Conservation (phyloP, 2,113 vertebrate species). For the Passer domesticus region DNA sequence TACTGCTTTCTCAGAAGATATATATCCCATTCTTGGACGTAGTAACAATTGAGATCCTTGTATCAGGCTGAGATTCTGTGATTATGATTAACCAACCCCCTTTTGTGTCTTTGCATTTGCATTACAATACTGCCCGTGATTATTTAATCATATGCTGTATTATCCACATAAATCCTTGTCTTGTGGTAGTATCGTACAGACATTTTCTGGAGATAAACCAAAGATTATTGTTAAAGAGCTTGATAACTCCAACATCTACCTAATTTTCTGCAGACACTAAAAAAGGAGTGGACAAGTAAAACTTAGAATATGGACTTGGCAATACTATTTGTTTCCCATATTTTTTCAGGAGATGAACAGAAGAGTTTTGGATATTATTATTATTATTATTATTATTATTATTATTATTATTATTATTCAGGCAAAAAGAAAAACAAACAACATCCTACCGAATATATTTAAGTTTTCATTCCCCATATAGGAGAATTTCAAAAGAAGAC, state of each 20-base stretch:
- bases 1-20: not conserved
- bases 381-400: too few relatives aligned
- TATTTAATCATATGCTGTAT: constrained; percentile 10
- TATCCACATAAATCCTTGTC: not conserved
- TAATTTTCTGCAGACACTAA: not conserved
- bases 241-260: not conserved
- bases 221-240: not conserved
- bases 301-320: not conserved
- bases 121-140: constrained; percentile 33
- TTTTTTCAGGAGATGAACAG: not conserved
- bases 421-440: not conserved
- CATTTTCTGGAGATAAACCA: not conserved
- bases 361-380: not conserved
- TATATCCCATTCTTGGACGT: not conserved
- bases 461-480: not conserved
- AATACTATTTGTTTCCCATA: not conserved
- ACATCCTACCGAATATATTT: not conserved
- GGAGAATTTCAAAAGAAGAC: not conserved
- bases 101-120: not conserved
- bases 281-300: not conserved
- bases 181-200: not conserved
- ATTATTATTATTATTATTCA: not conserved
- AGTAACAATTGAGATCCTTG: not conserved
- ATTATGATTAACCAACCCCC: not conserved
- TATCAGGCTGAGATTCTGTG: not conserved